Base-by-base conservation (phyloP, 1,140 invertebrate species). In the Anastrepha ludens region DNA sequence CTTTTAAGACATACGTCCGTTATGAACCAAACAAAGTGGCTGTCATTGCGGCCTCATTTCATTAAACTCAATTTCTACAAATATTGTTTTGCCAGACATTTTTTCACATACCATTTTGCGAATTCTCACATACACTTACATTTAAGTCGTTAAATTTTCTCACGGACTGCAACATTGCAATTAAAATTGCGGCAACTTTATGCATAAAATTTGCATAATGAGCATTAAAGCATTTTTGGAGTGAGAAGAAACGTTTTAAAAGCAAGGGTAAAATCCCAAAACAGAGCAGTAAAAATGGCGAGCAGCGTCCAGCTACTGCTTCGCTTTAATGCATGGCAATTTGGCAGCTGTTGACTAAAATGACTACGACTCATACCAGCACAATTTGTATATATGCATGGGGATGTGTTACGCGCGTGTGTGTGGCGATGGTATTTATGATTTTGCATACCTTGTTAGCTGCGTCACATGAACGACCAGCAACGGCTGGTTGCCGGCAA, bases 121-220 rank as follows among this genome's bases (percentile, higher is more conserved):
- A 55, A 55, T 55, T 8, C 3, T 55, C 11, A 55, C 11, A 8
- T 55, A 8, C 50, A 1, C 6, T 2, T 55, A 29, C 29, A 29
- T 29, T 29, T 29, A 29, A 29, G 29, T 29, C 29, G 29, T 29
- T 29, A 29, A 29, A 29, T 29, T 29, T 29, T 29, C 29, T 29
- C 29, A 29, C 41, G 17, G 15, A 74, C 67, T 6, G 67, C 60
- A 62, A 62, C 67, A 74, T 74, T 74, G 67, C 67, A 47, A 44
- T 74, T 47, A 74, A 74, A 74, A 74, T 74, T 74, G 65, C 13
- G 17, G 67, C 67, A 74, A 74, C 41, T 74, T 70, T 74, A 47
- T 47, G 67, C 39, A 74, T 74, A 11, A 44, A 15, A 74, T 74
- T 74, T 74, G 41, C 67, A 47, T 74, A 74, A 74, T 44, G 67